Conservation (phyloP, 2,888 invertebrate species). For the Oscheius onirici region DNA sequence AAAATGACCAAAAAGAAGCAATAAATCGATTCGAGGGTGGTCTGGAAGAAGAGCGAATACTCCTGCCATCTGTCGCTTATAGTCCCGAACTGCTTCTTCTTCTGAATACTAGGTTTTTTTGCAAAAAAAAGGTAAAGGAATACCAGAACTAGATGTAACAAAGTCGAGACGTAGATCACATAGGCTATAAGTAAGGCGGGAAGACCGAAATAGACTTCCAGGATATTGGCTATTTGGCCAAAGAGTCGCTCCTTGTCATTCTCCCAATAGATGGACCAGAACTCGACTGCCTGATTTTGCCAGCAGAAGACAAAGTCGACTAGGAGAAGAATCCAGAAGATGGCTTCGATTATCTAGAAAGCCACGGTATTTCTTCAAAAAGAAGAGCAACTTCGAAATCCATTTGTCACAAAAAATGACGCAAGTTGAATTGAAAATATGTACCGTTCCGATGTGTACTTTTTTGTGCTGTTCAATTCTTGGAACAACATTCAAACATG, state of each 20-base stretch:
- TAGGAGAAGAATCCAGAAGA: constrained; percentile 12
- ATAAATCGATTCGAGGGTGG: constrained; percentile 21
- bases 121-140: no score
- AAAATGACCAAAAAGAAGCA: constrained; percentile 11
- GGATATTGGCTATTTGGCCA: constrained; percentile 10
- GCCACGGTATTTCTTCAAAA: no score
- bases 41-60: constrained; percentile 14
- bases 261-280: constrained; percentile 14
- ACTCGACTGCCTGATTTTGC: not conserved
- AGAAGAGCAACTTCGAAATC: no score
- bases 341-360: not conserved
- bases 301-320: constrained; percentile 16
- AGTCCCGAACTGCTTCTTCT: constrained; percentile 14
- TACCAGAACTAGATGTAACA: constrained; percentile 2
- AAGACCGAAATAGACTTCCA: constrained; percentile 23
- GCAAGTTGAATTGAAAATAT: no score
- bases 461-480: no score
- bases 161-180: not conserved
- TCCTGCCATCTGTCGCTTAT: not conserved
- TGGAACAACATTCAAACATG: no score
- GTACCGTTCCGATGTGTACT: no score
- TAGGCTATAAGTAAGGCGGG: constrained; percentile 17
- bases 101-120: not conserved
- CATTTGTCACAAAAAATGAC: no score
- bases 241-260: not conserved